A percentile compares a stretch with the other conserved stretches of the same genome.
phyloP scores from a whole-genome alignment of 2,797 vertebrate genomes.

The Vultur gryphus region DNA sequence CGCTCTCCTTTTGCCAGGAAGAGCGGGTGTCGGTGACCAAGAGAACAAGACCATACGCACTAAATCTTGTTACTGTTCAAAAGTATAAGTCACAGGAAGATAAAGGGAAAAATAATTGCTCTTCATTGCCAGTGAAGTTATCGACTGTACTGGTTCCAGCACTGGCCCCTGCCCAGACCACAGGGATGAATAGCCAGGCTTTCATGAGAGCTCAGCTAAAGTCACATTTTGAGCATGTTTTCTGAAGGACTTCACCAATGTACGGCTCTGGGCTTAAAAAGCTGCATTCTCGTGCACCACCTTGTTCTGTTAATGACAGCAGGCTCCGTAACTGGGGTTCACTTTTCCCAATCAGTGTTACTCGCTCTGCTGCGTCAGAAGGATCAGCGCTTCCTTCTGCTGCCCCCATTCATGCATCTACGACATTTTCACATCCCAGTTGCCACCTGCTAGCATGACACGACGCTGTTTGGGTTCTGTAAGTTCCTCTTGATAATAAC shows the following conservation, averaged over 20 bases:
- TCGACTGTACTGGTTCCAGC: constrained; percentile 29
- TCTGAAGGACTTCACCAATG: background rate
- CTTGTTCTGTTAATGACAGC: background rate
- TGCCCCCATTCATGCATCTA: background rate
- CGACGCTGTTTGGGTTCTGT: accelerated
- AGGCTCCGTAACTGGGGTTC: background rate
- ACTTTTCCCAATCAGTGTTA: background rate
- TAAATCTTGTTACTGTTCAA: constrained; percentile 7
- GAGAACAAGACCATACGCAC: background rate
- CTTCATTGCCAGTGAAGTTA: background rate
- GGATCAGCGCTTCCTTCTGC: background rate
- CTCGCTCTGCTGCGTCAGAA: background rate
- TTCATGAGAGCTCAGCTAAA: background rate
- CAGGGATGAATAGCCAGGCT: background rate
- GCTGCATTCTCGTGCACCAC: background rate
- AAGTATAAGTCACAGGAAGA: constrained; percentile 15
- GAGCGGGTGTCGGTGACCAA: constrained; percentile 7
- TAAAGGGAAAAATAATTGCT: constrained; percentile 9
- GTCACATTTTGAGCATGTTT: background rate
- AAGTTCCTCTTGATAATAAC: background rate
- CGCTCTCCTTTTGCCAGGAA: background rate
- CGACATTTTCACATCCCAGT: background rate
- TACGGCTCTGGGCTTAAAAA: background rate
- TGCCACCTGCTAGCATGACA: background rate
- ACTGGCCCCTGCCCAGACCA: constrained; percentile 40